Evolutionary conservation across 1,140 invertebrate species (phyloP), one percentile per base, ranked within the genome.

Genomic region (Nephila pilipes): DNA sequence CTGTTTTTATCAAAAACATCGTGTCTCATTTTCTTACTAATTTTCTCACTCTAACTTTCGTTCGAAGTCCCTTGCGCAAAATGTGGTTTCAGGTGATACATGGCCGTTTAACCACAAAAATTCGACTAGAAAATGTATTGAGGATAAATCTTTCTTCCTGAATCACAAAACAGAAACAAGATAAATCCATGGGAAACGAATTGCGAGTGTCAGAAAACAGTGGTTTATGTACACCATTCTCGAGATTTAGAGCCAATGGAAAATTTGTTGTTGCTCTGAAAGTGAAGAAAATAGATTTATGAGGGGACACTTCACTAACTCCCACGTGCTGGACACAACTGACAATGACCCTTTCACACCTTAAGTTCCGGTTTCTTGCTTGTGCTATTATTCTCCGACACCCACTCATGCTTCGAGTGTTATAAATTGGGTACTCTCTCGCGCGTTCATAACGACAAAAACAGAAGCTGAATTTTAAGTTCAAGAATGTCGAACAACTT

Each of bases 271-370:
- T 18, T 14, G 32, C 29, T 75, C 14, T 29, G 3, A 75, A 29
- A 75, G 6, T 6, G 18, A 75, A 75, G 69, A 36, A 75, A 75
- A 36, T 29, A 65, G 32, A 75, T 75, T 75, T 75, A 75, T 18
- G 69, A 36, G 69, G 69, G 36, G 20, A 55, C 20, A n/a, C 8
- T 81, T 55, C 46, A 20, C 46, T 1, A 81, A 6, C 38, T 80
- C 80, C 80, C 80, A 81, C 80, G 80, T 55, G 20, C 12, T 29
- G 80, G 18, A 18, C 63, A 46, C 46, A 25, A n/a, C 46, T 54
- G 80, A 81, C 80, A 81, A 81, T 81, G 80, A 81, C 80, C 46
- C 80, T 81, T 81, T 81, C 80, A 81, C 80, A 81, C 80, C 80
- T 81, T 81, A 1, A 81, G 80, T 81, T 81, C 80, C 46, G 36